Evolutionary conservation across 2,797 vertebrate genomes (phyloP), one percentile per base, ranked within the genome.

Genomic region (Protosalanx chinensis): DNA sequence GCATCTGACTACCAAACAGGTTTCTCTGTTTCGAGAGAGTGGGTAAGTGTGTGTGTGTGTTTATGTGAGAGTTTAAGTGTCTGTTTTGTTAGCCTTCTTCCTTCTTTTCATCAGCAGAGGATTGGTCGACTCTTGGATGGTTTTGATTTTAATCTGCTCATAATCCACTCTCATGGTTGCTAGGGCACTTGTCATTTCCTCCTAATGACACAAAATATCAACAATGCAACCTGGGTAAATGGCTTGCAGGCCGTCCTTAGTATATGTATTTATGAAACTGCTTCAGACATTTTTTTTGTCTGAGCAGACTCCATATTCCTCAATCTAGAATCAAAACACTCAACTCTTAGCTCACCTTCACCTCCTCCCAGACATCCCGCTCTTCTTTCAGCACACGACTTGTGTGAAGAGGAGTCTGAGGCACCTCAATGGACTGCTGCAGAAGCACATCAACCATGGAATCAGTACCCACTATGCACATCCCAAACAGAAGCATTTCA

Each of bases 141-240:
- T 94, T 88, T 96, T 96, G 82, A 96, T 95, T 90, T 95, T 95
- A 76, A 96, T 94, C 84, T 96, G 95, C 78, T 96, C 94, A 0
- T 95, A 96, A 88, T 97, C 95, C 49, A 96, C 95, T 23, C 95
- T 84, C 93, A 96, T 95, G 1, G 93, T 95, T 82, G 94, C 93
- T 91, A 97, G 88, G 53, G 94, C 94, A 71, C 94, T 96, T 72
- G 95, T 96, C 95, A 96, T 95, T 88, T 97, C 95, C 90, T 96
- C 95, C 95, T 97, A 37, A 60, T 37, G 32, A 74, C 13, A 20
- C 60, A 68, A 72, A 72, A 72, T 37, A 49, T 5, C 1, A 67
- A 30, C 64, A 61, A 53, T 0, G 51, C 51, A 2, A 64, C 6
- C 60, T 57, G 59, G 41, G 37, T 6, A 62, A 61, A 71, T 41